Evolutionary conservation across 2,113 vertebrate genomes (phyloP), one percentile per base, ranked within the genome.

Genomic region (Hippocampus zosterae): DNA sequence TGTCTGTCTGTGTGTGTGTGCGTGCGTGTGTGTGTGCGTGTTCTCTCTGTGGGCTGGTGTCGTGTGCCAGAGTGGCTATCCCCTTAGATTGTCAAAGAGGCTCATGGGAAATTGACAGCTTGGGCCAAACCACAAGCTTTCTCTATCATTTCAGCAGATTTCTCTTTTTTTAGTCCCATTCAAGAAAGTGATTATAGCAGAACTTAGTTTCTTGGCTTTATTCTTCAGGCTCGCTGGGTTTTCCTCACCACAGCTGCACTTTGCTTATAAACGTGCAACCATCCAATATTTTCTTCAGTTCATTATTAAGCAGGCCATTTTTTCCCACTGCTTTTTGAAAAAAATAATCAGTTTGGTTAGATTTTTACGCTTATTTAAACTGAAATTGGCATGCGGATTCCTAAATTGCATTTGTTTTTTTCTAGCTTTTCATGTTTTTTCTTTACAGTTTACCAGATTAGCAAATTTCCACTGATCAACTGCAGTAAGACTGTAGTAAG

Each of bases 81-180:
- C 90, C 85, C 75, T 85, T 73, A 85, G 83, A 89, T 86, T 87
- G 88, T 89, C 88, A 87, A 85, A 88, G 84, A 88, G 86, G 77
- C 86, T 91, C 88, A 89, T 84, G 86, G 85, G 88, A 88, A 87
- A 92, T 78, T 79, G 86, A 84, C 65, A 69, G 64, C 85, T 85
- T 66, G 70, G 78, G 83, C 84, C 80, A 92, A 91, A 89, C 86
- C 90, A 77, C 89, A 91, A 77, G 73, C 80, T 89, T 85, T 87
- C 85, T 88, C 86, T 88, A 87, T 91, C 87, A 90, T 91, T 91
- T 91, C 85, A 90, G 85, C 81, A 88, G 83, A 85, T 90, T 90
- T 88, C 78, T 83, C 73, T 80, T 85, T 88, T 89, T 53, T 84
- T 77, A 70, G 80, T 83, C 76, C 70, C 82, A 86, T 86, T 87